Percentiles rank a stretch among this genome's conserved stretches.
phyloP scores from a whole-genome alignment of 1,140 invertebrate genomes.

The Amphibalanus amphitrite region DNA sequence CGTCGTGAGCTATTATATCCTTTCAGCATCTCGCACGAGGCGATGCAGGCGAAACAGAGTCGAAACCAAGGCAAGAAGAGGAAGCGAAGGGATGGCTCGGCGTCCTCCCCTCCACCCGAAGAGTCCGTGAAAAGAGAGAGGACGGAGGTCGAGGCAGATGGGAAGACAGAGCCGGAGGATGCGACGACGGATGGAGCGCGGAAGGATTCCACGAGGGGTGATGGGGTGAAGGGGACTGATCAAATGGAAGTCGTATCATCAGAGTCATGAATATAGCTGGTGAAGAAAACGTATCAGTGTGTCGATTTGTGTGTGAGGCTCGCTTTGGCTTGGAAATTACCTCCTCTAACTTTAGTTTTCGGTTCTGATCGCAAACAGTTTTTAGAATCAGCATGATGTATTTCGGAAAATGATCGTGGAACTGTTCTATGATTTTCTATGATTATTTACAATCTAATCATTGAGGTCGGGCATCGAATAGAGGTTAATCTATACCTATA shows the following conservation, averaged over 20 bases:
- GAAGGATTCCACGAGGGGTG: no score
- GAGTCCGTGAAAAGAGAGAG: not conserved
- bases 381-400: not conserved
- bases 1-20: not conserved
- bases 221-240: no score
- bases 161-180: not conserved
- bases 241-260: no score
- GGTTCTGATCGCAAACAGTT: not conserved
- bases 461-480: no score
- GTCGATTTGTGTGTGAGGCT: no score
- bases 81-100: not conserved
- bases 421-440: not conserved
- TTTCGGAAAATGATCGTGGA: not conserved
- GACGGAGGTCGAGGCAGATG: not conserved
- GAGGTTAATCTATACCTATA: no score
- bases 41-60: slow-evolving; percentile 14
- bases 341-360: not conserved
- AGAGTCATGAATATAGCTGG: no score
- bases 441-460: not conserved
- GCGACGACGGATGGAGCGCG: not conserved
- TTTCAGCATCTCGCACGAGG: slow-evolving; percentile 10
- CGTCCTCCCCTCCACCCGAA: no score
- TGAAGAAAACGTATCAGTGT: no score
- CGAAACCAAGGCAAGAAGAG: slow-evolving; percentile 19
- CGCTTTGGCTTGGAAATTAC: not conserved